Conservation (phyloP, 2,888 invertebrate species). For the Drosophila quinaria region DNA sequence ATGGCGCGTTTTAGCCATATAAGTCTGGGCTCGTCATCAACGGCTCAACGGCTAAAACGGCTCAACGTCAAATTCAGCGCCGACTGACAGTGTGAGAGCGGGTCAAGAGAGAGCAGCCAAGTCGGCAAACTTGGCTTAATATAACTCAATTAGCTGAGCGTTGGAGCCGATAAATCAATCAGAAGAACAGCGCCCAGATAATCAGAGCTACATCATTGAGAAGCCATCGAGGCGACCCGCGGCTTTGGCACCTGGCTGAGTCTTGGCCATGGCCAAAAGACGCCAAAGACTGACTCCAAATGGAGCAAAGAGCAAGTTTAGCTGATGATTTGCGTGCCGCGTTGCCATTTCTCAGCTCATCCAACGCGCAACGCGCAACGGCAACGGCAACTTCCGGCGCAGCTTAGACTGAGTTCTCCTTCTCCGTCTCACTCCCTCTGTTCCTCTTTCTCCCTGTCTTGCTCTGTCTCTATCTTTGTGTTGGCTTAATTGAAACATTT, state of each 20-base stretch:
- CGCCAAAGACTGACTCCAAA: neutral
- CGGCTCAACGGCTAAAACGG: conserved; percentile 9
- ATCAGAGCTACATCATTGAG: conserved; percentile 44
- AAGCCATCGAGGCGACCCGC: conserved; percentile 56
- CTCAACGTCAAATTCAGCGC: conserved; percentile 52
- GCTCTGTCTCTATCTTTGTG: conserved; percentile 4
- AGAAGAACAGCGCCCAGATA: conserved; percentile 53
- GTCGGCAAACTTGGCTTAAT: conserved; percentile 41
- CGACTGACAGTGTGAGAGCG: conserved; percentile 73
- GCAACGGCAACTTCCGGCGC: conserved; percentile 66
- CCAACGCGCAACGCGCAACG: conserved; percentile 31
- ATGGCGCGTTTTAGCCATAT: conserved; percentile 78
- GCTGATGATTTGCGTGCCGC: conserved; percentile 74
- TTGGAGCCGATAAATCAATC: conserved; percentile 71
- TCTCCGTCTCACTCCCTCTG: neutral
- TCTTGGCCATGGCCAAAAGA: conserved; percentile 5
- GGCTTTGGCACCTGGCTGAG: conserved; percentile 70
- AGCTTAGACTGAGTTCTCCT: conserved; percentile 14
- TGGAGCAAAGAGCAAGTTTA: conserved; percentile 8
- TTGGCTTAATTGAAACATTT: conserved; percentile 78
- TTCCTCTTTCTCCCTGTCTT: neutral
- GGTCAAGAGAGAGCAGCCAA: conserved; percentile 32
- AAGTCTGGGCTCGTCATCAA: conserved; percentile 43
- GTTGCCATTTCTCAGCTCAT: conserved; percentile 71
- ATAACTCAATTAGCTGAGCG: conserved; percentile 73